phyloP scores from a whole-genome alignment of 2,113 vertebrate genomes.

The Carassius carassius region DNA sequence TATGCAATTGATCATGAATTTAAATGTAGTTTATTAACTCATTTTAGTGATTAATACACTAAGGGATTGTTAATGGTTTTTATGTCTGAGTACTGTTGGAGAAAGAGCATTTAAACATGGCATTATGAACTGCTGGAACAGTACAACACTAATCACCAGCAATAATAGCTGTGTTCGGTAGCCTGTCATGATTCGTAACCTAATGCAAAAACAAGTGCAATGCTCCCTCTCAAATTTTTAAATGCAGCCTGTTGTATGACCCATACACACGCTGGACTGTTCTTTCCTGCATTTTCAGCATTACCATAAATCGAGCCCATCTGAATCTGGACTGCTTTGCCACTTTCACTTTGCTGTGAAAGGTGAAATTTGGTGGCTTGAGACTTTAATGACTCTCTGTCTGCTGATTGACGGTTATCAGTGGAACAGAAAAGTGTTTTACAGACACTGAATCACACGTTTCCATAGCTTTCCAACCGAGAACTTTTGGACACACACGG shows the following conservation, averaged over 20 bases:
- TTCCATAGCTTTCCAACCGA: neutral
- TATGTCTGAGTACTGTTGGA: conserved; percentile 2
- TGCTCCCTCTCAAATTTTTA: neutral
- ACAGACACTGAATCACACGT: neutral
- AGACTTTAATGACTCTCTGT: no score
- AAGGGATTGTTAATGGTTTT: conserved; percentile 20
- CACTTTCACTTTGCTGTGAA: neutral
- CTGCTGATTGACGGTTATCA: neutral
- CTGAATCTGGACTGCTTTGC: neutral
- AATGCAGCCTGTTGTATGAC: neutral
- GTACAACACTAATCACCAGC: conserved; percentile 53
- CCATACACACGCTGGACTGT: neutral
- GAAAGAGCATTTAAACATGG: conserved; percentile 19
- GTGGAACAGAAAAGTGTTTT: neutral
- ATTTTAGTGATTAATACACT: conserved; percentile 63
- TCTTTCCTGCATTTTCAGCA: neutral
- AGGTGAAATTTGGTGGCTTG: no score
- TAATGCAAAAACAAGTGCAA: conserved; percentile 13
- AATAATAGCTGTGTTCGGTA: conserved; percentile 26
- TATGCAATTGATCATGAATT: conserved; percentile 26
- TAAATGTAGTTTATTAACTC: conserved; percentile 46
- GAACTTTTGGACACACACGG: neutral
- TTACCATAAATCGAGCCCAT: neutral
- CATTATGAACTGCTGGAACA: conserved; percentile 45
- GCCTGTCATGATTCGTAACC: conserved; percentile 14